phyloP scores from a whole-genome alignment of 2,797 vertebrate genomes.

The Syngnathus acus region DNA sequence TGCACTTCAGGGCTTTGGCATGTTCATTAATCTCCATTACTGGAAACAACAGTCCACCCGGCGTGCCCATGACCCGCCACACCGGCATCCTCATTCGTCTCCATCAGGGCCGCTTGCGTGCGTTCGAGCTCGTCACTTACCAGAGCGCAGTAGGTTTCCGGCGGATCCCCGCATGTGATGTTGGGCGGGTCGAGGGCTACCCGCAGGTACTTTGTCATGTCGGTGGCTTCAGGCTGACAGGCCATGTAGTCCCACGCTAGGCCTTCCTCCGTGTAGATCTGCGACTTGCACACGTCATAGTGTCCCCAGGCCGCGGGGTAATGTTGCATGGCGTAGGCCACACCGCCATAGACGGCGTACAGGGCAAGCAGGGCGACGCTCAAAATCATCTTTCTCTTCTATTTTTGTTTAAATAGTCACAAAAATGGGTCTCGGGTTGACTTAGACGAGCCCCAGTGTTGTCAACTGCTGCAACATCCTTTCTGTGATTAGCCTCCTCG shows the following conservation, averaged over 20 bases:
- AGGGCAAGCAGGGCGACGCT: constrained; percentile 79
- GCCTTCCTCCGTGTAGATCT: constrained; percentile 93
- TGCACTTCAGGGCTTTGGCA: constrained; percentile 9
- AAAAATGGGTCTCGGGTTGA: neutral
- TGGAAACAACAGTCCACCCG: constrained; percentile 26
- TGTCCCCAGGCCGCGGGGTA: constrained; percentile 94
- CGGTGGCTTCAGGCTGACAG: constrained; percentile 94
- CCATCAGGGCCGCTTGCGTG: constrained; percentile 42
- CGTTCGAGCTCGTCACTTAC: constrained; percentile 76
- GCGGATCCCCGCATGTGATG: constrained; percentile 96
- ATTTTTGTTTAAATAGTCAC: constrained; percentile 10
- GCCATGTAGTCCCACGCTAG: constrained; percentile 99
- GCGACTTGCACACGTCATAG: constrained; percentile 96
- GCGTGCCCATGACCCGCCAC: constrained; percentile 58
- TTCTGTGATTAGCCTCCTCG: constrained; percentile 36
- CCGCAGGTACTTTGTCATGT: constrained; percentile 94
- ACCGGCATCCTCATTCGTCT: constrained; percentile 60
- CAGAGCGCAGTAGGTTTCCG: constrained; percentile 97
- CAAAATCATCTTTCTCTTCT: constrained; percentile 78
- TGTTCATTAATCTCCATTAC: constrained; percentile 52
- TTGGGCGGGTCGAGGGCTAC: constrained; percentile 92
- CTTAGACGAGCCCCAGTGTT: constrained; percentile 45
- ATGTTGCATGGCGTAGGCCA: constrained; percentile 82
- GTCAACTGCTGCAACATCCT: constrained; percentile 65
- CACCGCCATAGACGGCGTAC: constrained; percentile 80